Percentiles rank a stretch among this genome's conserved stretches.
These are phyloP conservation scores for Pygocentrus nattereri DNA, from an alignment of 2,797 vertebrate species.

Conservation along the genomic window DNA sequence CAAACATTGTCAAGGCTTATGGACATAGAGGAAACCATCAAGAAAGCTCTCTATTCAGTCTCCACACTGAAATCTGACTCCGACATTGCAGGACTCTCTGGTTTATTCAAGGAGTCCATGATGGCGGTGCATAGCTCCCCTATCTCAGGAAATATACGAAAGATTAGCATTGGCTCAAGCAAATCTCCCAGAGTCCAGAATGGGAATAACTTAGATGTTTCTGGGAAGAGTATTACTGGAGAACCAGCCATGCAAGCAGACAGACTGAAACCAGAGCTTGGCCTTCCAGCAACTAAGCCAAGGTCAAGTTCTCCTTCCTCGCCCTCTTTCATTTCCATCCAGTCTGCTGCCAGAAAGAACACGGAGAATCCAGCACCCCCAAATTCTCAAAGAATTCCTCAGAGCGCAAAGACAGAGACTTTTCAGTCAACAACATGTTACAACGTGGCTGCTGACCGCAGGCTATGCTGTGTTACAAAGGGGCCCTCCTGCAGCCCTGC, in stretches of 20 bases:
- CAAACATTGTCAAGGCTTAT: constrained; percentile 90
- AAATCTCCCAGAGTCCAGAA: constrained; percentile 72
- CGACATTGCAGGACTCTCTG: constrained; percentile 84
- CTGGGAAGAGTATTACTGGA: constrained; percentile 17
- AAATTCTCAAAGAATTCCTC: constrained; percentile 9
- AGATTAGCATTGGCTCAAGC: constrained; percentile 84
- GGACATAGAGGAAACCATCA: constrained; percentile 92
- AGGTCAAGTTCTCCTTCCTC: constrained; percentile 80
- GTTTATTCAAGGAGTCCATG: constrained; percentile 89
- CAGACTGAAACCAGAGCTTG: constrained; percentile 55
- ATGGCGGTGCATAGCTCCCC: constrained; percentile 68
- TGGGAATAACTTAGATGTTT: constrained; percentile 45
- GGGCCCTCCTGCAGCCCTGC: constrained; percentile 59
- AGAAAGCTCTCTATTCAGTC: constrained; percentile 91
- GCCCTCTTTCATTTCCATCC: constrained; percentile 89
- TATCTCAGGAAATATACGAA: constrained; percentile 76
- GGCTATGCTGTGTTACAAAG: constrained; percentile 52
- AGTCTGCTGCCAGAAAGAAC: constrained; percentile 85
- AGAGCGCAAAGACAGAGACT: constrained; percentile 58
- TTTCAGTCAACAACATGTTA: constrained; percentile 61
- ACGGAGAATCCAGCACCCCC: constrained; percentile 59
- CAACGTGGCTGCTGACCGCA: constrained; percentile 23
- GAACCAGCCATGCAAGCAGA: constrained; percentile 37
- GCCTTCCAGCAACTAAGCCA: constrained; percentile 67
- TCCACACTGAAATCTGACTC: constrained; percentile 91